Conservation (phyloP, 2,113 vertebrate species). For the Hemiprocne comata region DNA sequence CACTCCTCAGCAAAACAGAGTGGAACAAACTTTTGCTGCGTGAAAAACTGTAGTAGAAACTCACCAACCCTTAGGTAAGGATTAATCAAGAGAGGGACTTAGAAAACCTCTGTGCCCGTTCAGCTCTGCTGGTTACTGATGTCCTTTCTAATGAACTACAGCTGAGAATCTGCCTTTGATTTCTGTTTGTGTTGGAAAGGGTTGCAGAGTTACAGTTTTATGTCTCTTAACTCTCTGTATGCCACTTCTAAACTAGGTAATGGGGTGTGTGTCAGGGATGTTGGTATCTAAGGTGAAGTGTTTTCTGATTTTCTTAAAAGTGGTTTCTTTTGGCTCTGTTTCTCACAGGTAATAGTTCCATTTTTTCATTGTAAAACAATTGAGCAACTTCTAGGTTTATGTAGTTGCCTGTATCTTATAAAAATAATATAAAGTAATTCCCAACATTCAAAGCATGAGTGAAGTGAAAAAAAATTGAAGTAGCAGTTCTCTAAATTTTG, state of each 20-base stretch:
- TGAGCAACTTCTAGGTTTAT: neutral
- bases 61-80: constrained; percentile 29
- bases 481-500: neutral
- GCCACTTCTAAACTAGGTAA: neutral
- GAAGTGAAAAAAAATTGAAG: neutral
- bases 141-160: neutral
- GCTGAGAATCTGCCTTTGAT: neutral
- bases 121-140: neutral
- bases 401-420: neutral
- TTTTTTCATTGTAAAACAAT: neutral
- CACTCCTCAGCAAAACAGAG: constrained; percentile 40
- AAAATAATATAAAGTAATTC: neutral
- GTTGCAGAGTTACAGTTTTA: neutral
- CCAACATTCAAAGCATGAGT: neutral
- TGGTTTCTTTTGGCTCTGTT: neutral
- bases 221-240: neutral
- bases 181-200: neutral
- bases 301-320: neutral
- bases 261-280: neutral
- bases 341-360: neutral
- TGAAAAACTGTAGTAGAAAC: constrained; percentile 38
- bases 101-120: constrained; percentile 2
- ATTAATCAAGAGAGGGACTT: neutral
- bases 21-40: constrained; percentile 55
- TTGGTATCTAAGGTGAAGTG: neutral